Percentiles rank a stretch among this genome's conserved stretches.
Conservation (phyloP, 2,797 vertebrate species). For the Ctenochaetus hawaiiensis region DNA sequence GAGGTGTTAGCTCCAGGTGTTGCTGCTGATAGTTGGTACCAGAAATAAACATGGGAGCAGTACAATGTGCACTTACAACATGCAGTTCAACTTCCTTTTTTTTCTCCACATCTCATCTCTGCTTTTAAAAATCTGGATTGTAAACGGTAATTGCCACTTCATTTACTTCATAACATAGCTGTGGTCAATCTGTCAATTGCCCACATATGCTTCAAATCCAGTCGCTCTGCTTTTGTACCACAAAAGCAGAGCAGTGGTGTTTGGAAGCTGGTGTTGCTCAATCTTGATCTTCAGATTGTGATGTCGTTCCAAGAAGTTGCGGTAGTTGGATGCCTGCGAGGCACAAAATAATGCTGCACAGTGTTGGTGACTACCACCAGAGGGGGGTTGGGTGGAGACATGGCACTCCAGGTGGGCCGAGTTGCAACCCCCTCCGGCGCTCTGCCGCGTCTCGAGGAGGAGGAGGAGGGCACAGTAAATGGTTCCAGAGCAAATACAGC, state of each 20-base stretch:
- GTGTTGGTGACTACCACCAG: conserved; percentile 62
- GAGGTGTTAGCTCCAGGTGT: conserved; percentile 58
- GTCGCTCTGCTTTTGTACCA: conserved; percentile 14
- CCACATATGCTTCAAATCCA: conserved; percentile 40
- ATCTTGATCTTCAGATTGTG: conserved; percentile 56
- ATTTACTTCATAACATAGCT: conserved; percentile 36
- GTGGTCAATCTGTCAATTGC: conserved; percentile 38
- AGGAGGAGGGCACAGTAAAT: conserved; percentile 66
- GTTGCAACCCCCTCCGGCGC: conserved; percentile 55
- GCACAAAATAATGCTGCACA: conserved; percentile 50
- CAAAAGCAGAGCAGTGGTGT: conserved; percentile 10
- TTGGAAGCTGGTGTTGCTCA: conserved; percentile 46
- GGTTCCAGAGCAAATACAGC: conserved; percentile 81
- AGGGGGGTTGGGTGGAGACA: conserved; percentile 70
- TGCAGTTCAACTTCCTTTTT: conserved; percentile 32
- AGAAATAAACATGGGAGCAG: conserved; percentile 60
- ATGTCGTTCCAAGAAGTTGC: conserved; percentile 54
- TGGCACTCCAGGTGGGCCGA: conserved; percentile 74
- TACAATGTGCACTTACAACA: conserved; percentile 30
- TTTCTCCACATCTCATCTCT: conserved; percentile 15
- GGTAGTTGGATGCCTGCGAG: conserved; percentile 52
- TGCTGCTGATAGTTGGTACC: conserved; percentile 50
- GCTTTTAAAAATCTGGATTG: conserved; percentile 20
- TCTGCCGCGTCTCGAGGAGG: conserved; percentile 66
- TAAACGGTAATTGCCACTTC: conserved; percentile 15